Evolutionary conservation across 2,888 invertebrate species (phyloP).

Genomic region (Monopis laevigella): DNA sequence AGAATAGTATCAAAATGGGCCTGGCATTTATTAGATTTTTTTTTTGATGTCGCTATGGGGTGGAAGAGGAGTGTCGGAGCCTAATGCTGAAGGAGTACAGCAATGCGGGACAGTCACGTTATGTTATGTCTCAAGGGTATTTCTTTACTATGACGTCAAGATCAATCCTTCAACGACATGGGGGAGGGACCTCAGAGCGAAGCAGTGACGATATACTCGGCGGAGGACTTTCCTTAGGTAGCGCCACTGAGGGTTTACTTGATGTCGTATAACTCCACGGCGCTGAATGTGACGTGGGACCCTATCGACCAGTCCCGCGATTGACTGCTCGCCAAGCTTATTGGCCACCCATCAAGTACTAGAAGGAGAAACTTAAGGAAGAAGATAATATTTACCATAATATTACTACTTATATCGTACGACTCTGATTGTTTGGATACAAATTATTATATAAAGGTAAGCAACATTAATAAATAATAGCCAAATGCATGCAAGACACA

Average conservation of each 20-base stretch:
- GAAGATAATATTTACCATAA: no score
- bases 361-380: no score
- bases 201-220: constrained; percentile 79
- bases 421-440: constrained; percentile 87
- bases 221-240: constrained; percentile 92
- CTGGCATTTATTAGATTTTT: constrained; percentile 89
- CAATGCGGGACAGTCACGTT: constrained; percentile 81
- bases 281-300: constrained; percentile 91
- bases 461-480: no score
- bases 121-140: constrained; percentile 75
- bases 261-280: constrained; percentile 87
- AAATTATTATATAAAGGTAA: constrained; percentile 88
- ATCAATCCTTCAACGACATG: constrained; percentile 82
- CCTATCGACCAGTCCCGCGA: constrained; percentile 87
- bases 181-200: constrained; percentile 87
- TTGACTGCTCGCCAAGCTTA: constrained; percentile 86
- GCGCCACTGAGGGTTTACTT: constrained; percentile 86
- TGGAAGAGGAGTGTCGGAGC: constrained; percentile 80
- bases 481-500: no score
- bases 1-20: constrained; percentile 85
- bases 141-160: constrained; percentile 87
- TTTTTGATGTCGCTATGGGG: constrained; percentile 83
- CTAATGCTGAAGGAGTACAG: constrained; percentile 75
- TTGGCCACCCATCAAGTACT: no score
- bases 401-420: constrained; percentile 87